phyloP scores from a whole-genome alignment of 2,797 vertebrate genomes.

The Parauchenoglanis punctatus region DNA sequence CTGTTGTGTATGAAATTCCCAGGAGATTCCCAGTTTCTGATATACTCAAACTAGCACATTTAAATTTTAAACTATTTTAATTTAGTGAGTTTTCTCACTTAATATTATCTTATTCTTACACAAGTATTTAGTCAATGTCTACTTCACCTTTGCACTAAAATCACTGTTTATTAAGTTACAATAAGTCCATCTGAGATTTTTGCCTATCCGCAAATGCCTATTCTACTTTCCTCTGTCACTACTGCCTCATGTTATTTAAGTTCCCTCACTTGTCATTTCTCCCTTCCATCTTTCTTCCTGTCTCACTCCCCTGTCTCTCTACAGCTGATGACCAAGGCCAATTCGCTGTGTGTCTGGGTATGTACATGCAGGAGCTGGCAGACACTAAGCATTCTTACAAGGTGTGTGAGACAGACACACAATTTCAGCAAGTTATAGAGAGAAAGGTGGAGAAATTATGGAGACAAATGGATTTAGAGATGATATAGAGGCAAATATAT shows the following conservation, averaged over 20 bases:
- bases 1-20: too few species aligned
- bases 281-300: not conserved
- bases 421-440: not conserved
- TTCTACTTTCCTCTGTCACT: not conserved
- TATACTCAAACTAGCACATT: too few species aligned
- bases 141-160: not conserved
- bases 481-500: not conserved
- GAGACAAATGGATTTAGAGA: not conserved
- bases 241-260: not conserved
- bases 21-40: too few species aligned
- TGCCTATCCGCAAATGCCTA: not conserved
- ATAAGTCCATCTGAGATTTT: not conserved
- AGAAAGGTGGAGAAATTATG: constrained; percentile 6
- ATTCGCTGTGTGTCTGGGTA: not conserved
- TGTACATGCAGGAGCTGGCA: not conserved
- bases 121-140: not conserved
- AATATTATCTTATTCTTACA: not conserved
- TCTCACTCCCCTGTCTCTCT: not conserved
- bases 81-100: not conserved
- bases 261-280: not conserved
- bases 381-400: not conserved
- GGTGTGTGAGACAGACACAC: not conserved
- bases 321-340: not conserved
- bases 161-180: not conserved
- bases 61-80: not conserved